Base-by-base conservation (phyloP, 2,888 invertebrate species). In the Nowickia ferox region DNA sequence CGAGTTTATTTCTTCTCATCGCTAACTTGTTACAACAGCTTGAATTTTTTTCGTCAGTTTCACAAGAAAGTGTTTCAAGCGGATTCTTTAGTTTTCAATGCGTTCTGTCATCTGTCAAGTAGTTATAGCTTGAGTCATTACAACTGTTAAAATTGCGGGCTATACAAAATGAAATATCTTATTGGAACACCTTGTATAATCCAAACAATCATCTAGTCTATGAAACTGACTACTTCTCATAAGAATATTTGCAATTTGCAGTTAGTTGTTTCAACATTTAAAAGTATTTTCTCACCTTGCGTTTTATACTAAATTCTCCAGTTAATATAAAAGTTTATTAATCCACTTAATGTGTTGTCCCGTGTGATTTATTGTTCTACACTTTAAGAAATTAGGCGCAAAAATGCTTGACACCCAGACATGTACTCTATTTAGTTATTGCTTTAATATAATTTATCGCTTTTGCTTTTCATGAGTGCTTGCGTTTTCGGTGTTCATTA, bases 281-380 rank as follows among this genome's bases (percentile, higher is more conserved):
- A 57, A n/a, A 13, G 9, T 59, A n/a, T 40, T 61, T 59, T 17
- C 87, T 87, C 84, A 87, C 87, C 87, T 86, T 85, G 79, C 79
- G 72, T 68, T 78, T 77, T 75, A 30, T 79, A 75, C 38, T 10
- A 59, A 75, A 68, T 44, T 61, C 59, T 15, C 68, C 51, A 61
- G 59, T 59, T 44, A 38, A 79, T 69, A 75, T 85, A 77, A 86
- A 74, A 84, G 57, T 79, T 87, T 86, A 30, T 30, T 30, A 88
- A 88, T 88, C 87, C 87, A 84, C 87, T 84, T 83, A 40, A 17
- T 53, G 15, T 38, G 61, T 79, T 51, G 30, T n/a, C 15, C 30
- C 38, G 9, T 61, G 57, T 46, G 57, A 59, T 66, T 48, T 48
- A 55, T 48, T 30, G 30, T 44, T 63, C 30, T 65, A 55, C 22